phyloP scores from a whole-genome alignment of 2,888 invertebrate genomes.

The Phaonia tiefii region DNA sequence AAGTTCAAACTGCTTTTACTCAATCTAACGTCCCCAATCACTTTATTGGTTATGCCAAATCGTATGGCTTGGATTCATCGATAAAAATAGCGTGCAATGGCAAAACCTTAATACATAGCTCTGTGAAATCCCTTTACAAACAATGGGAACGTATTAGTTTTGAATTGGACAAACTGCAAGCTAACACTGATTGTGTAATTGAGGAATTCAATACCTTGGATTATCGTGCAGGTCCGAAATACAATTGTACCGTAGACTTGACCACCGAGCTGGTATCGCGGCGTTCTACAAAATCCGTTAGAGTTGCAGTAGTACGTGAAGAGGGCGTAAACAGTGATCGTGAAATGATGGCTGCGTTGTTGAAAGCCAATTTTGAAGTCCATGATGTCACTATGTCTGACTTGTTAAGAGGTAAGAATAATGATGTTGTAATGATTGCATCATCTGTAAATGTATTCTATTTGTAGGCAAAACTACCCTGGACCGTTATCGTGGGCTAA shows the following conservation, averaged over 20 bases:
- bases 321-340: constrained; percentile 97
- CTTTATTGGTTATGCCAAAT: constrained; percentile 85
- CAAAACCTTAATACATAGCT: constrained; percentile 82
- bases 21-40: constrained; percentile 84
- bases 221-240: constrained; percentile 86
- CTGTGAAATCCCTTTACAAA: constrained; percentile 86
- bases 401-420: constrained; percentile 82
- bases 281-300: constrained; percentile 80
- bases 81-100: constrained; percentile 70
- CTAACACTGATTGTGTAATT: constrained; percentile 88
- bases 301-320: constrained; percentile 95
- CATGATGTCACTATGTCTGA: constrained; percentile 98
- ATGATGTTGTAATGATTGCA: neutral
- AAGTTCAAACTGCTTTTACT: constrained; percentile 84
- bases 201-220: constrained; percentile 89
- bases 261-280: constrained; percentile 80
- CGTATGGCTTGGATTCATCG: constrained; percentile 84
- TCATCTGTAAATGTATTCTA: neutral
- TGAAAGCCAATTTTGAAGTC: constrained; percentile 93
- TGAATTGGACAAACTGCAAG: constrained; percentile 91
- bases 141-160: constrained; percentile 98
- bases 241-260: constrained; percentile 87
- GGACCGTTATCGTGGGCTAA: constrained; percentile 91
- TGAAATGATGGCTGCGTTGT: constrained; percentile 96
- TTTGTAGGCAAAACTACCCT: constrained; percentile 84